Evolutionary conservation across 2,797 vertebrate genomes (phyloP).

Genomic region (Rhadinocentrus ornatus): DNA sequence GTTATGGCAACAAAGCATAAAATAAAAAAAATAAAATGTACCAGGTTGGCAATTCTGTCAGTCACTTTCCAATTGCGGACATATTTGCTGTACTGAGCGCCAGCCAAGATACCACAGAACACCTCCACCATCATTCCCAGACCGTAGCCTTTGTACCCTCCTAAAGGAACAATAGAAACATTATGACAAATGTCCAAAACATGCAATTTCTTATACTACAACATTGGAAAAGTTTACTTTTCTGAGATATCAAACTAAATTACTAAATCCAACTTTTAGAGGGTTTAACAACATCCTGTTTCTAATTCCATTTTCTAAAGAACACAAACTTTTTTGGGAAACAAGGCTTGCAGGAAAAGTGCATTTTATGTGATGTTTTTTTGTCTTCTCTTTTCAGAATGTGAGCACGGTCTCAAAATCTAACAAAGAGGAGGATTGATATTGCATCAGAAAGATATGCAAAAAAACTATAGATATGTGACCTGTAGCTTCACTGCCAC

Average conservation of each 20-base stretch:
- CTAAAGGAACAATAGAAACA: slow-evolving; percentile 53
- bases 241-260: too few relatives aligned
- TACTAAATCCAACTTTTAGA: too few relatives aligned
- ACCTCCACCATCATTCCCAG: slow-evolving; percentile 85
- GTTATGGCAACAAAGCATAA: not conserved
- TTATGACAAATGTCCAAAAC: not conserved
- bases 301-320: too few relatives aligned
- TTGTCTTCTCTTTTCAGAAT: too few relatives aligned
- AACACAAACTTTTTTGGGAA: too few relatives aligned
- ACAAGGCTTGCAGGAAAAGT: too few relatives aligned
- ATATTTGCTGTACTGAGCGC: slow-evolving; percentile 78
- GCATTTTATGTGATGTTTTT: too few relatives aligned
- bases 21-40: slow-evolving; percentile 30
- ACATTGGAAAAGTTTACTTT: not conserved
- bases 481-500: slow-evolving; percentile 83
- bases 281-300: too few relatives aligned
- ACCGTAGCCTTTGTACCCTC: slow-evolving; percentile 84
- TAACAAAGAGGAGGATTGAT: not conserved
- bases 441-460: not conserved
- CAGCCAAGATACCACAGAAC: slow-evolving; percentile 83
- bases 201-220: not conserved
- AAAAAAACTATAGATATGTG: slow-evolving; percentile 5
- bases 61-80: slow-evolving; percentile 83
- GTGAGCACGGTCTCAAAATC: too few relatives aligned
- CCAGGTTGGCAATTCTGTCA: slow-evolving; percentile 78